Conservation (phyloP, 2,797 vertebrate species). For the Pipistrellus pipistrellus region DNA sequence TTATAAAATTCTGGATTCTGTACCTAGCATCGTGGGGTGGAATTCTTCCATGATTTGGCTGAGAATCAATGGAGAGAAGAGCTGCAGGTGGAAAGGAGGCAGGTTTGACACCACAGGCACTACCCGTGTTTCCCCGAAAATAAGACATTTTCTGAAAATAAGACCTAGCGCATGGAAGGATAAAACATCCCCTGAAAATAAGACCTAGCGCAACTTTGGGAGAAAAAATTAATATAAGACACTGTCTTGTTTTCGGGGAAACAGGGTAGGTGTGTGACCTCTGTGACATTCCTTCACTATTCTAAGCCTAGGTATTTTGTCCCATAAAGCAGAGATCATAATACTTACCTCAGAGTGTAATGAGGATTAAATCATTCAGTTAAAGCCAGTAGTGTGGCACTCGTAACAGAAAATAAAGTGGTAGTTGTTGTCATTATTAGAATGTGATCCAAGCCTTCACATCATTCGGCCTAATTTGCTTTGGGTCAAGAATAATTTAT, state of each 20-base stretch:
- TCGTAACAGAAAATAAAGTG: neutral
- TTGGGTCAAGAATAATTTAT: neutral
- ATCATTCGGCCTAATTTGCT: neutral
- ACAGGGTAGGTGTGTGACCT: neutral
- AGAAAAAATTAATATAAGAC: no score
- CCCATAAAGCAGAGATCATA: neutral
- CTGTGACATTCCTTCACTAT: neutral
- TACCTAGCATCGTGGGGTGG: neutral
- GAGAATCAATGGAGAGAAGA: neutral
- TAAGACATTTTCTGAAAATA: no score
- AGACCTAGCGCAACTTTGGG: no score
- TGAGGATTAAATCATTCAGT: neutral
- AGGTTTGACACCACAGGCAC: neutral
- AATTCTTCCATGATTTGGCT: neutral
- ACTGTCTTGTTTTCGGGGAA: no score
- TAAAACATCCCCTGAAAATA: no score
- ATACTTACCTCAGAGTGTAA: neutral
- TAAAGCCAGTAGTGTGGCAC: neutral
- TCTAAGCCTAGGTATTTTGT: neutral
- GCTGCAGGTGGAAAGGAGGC: accelerated
- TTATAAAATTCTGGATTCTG: constrained; percentile 14
- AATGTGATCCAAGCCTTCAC: neutral
- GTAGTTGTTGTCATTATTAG: neutral
- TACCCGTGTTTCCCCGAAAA: no score
- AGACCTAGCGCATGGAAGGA: no score